A percentile compares a stretch with the other conserved stretches of the same genome.
phyloP scores from a whole-genome alignment of 1,140 invertebrate species.

The Heliconius hewitsoni region DNA sequence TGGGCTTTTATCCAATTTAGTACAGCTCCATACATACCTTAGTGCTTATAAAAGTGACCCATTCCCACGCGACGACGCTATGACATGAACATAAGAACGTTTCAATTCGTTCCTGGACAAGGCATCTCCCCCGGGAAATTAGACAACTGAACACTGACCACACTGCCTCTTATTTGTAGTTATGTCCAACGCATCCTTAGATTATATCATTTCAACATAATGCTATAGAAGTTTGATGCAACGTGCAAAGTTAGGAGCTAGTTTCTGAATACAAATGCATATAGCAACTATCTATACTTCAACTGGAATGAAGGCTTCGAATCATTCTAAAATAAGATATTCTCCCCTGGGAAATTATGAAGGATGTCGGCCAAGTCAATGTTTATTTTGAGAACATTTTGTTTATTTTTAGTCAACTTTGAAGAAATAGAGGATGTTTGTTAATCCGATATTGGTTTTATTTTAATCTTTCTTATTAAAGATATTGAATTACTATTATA shows the following conservation, averaged over 20 bases:
- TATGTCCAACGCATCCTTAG: slow-evolving; percentile 16
- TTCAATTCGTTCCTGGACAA: slow-evolving; percentile 72
- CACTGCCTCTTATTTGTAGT: slow-evolving; percentile 33
- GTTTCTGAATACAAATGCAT: slow-evolving; percentile 10
- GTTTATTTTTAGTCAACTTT: background rate
- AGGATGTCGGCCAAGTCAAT: slow-evolving; percentile 6
- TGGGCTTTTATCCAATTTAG: too few relatives aligned
- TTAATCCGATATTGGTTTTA: background rate
- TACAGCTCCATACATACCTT: background rate
- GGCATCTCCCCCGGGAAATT: slow-evolving; percentile 71
- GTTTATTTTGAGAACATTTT: slow-evolving; percentile 1
- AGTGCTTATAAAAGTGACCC: slow-evolving; percentile 60
- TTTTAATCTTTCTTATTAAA: background rate
- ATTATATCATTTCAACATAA: background rate
- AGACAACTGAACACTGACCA: slow-evolving; percentile 68
- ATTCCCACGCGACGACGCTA: slow-evolving; percentile 46
- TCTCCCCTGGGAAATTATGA: background rate
- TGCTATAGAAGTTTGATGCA: slow-evolving; percentile 2
- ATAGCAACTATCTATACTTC: slow-evolving; percentile 6
- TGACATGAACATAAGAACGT: slow-evolving; percentile 59
- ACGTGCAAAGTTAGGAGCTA: background rate
- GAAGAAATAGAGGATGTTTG: background rate
- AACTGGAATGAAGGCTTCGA: background rate
- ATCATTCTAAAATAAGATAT: slow-evolving; percentile 15
- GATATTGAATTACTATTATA: too few relatives aligned